Base-by-base conservation (phyloP, 2,888 invertebrate species). In the Tachina grossa region DNA sequence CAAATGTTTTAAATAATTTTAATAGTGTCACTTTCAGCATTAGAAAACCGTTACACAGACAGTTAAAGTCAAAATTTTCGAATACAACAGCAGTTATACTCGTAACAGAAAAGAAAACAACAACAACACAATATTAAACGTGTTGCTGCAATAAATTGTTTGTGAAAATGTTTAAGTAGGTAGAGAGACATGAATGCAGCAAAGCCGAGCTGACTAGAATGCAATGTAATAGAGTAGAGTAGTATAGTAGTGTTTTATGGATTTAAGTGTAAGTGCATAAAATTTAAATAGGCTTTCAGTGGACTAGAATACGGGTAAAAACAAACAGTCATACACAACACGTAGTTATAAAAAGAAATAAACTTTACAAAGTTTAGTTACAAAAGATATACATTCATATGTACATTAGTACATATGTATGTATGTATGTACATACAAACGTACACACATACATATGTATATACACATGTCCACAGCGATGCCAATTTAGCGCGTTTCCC, bases 1-100 rank as follows among this genome's bases (percentile, higher is more conserved):
- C 22, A 71, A 51, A 55, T 71, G 16, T 76, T 68, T 75, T 51
- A 69, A 57, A 63, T 49, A 81, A 74, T 71, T 82, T 75, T 65
- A 82, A 82, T 78, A 82, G 85, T 85, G 85, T 79, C 85, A 85
- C 78, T 85, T 82, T 85, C 75, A 82, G 71, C 82, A 65, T 69
- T 69, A 69, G 71, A 74, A 55, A 71, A 82, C 85, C 82, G 82
- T 82, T 85, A 84, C 61, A 80, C 47, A 76, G 68, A 69, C 81
- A 78, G 69, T 82, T 85, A 41, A 65, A 78, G 47, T 71, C 47
- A 51, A 11, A 72, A 69, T 57, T 31, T 71, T 45, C 3, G 55
- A 72, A 59, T 31, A 39, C 9, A 68, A 53, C 22, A 43, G 22
- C 14, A 10, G 65, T 22, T 65, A 22, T 22, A n/a, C n/a, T n/a